Conservation (phyloP, 2,797 vertebrate species). For the Acrossocheilus fasciatus region DNA sequence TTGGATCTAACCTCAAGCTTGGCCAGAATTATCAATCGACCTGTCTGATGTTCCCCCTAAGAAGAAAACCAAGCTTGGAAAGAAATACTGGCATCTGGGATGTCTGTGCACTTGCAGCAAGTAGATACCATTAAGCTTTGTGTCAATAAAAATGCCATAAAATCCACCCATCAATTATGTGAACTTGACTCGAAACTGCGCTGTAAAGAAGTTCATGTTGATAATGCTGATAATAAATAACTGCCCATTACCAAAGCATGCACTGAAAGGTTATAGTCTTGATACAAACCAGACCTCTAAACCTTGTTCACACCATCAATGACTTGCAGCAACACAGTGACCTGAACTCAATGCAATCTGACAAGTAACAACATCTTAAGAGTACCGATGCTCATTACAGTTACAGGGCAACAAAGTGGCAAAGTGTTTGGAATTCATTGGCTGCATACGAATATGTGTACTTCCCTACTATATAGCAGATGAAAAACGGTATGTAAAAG, state of each 20-base stretch:
- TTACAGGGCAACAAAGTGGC: not conserved
- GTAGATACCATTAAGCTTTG: constrained; percentile 26
- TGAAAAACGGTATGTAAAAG: not conserved
- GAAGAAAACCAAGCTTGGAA: constrained; percentile 5
- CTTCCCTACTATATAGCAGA: no score
- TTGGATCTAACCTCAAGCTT: not conserved
- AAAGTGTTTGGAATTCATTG: not conserved
- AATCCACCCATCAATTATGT: constrained; percentile 25
- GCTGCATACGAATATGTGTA: not conserved
- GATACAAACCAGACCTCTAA: constrained; percentile 13
- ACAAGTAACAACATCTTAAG: not conserved
- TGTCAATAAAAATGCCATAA: constrained; percentile 26
- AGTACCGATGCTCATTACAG: not conserved
- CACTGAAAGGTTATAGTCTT: constrained; percentile 17
- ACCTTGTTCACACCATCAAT: not conserved
- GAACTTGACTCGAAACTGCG: constrained; percentile 9
- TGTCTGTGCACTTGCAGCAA: not conserved
- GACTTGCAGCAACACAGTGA: not conserved
- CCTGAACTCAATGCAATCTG: not conserved
- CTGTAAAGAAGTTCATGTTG: not conserved
- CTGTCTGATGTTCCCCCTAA: not conserved
- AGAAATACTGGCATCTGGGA: constrained; percentile 22
- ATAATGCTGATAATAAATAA: constrained; percentile 12
- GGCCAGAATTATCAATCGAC: not conserved
- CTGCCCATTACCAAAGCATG: not conserved